Conservation (phyloP, 2,113 vertebrate species). For the Halcyon malimbica region DNA sequence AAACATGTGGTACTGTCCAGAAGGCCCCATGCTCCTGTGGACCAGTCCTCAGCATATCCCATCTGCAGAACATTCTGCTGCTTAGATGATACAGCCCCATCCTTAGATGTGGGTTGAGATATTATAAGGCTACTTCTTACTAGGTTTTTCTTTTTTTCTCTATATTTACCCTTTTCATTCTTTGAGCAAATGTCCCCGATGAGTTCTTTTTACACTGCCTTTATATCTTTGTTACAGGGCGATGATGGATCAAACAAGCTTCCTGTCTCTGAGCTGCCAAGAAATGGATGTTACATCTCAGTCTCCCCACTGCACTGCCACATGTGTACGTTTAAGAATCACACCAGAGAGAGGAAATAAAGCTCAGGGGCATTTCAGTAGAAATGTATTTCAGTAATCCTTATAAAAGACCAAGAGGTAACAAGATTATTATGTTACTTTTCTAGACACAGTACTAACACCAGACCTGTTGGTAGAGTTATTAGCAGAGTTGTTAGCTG, state of each 20-base stretch:
- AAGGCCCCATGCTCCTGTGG: rapidly evolving
- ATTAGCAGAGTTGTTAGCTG: background rate
- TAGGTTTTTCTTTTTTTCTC: background rate
- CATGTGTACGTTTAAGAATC: rapidly evolving
- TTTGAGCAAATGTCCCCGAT: background rate
- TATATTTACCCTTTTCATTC: background rate
- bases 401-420: background rate
- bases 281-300: background rate
- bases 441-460: background rate
- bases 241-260: background rate
- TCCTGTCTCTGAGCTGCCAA: background rate
- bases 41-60: rapidly evolving
- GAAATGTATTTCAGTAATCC: background rate
- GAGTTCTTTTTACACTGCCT: background rate
- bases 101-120: background rate
- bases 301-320: background rate
- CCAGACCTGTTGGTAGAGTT: background rate
- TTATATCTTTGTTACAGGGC: background rate
- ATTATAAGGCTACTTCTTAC: background rate
- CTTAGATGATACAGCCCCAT: background rate
- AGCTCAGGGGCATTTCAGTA: background rate
- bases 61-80: background rate
- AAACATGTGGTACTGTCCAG: background rate
- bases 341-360: background rate
- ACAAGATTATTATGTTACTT: background rate